phyloP scores from a whole-genome alignment of 2,113 vertebrate species.

The Thinocorus orbignyianus region DNA sequence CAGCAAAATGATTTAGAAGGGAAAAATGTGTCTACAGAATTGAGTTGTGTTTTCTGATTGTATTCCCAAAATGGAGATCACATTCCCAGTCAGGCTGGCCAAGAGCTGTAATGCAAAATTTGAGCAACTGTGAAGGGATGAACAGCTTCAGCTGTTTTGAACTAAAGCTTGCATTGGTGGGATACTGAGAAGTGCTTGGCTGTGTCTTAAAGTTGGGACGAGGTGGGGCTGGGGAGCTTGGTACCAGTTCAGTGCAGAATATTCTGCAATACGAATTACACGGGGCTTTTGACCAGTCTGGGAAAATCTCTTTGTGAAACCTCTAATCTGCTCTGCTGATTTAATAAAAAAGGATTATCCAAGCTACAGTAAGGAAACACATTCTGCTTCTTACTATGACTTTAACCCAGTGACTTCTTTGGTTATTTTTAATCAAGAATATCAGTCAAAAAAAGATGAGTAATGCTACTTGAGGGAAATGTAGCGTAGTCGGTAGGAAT shows the following conservation, averaged over 20 bases:
- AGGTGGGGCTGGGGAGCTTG: background rate
- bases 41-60: background rate
- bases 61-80: background rate
- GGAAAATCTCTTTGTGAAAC: background rate
- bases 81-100: background rate
- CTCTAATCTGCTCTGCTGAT: background rate
- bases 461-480: background rate
- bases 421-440: background rate
- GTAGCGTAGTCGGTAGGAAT: background rate
- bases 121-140: background rate
- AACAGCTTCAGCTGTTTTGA: background rate
- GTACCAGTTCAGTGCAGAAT: background rate
- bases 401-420: background rate
- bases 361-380: background rate
- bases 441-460: background rate
- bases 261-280: background rate
- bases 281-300: background rate
- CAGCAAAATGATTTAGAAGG: background rate
- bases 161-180: background rate
- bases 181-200: background rate
- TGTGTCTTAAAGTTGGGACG: background rate
- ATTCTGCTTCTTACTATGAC: background rate
- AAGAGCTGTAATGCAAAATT: background rate
- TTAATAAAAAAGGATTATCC: background rate
- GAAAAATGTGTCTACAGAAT: background rate